A percentile compares a stretch with the other conserved stretches of the same genome.
Conservation (phyloP, 2,113 vertebrate species). For the Psittacara wagleri region DNA sequence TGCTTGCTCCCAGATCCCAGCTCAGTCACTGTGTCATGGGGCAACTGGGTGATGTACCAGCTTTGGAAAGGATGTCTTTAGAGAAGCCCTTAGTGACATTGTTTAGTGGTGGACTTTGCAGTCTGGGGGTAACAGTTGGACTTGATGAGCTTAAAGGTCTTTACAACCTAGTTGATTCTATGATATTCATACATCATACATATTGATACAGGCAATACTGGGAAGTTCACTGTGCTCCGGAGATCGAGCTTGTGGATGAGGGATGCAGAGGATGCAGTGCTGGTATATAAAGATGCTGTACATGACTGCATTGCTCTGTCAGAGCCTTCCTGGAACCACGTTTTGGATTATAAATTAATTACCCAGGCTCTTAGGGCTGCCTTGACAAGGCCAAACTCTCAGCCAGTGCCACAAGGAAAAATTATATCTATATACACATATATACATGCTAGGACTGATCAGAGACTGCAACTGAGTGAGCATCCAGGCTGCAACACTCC, state of each 20-base stretch:
- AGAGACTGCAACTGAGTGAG: not conserved
- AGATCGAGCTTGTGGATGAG: accelerated
- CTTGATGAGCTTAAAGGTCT: not conserved
- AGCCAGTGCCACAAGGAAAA: not conserved
- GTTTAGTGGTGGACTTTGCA: not conserved
- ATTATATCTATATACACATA: accelerated
- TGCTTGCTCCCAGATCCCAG: not conserved
- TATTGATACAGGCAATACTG: accelerated
- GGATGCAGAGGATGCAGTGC: not conserved
- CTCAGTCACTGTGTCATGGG: accelerated
- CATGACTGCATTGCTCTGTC: not conserved
- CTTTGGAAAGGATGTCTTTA: not conserved
- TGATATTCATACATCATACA: not conserved
- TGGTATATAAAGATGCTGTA: not conserved
- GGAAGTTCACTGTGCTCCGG: accelerated
- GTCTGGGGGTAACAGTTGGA: not conserved
- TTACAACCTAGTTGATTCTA: not conserved
- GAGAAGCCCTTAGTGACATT: not conserved
- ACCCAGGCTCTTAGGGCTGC: not conserved
- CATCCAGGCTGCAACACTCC: not conserved
- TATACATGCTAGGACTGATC: accelerated
- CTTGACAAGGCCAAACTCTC: not conserved
- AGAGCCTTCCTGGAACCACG: not conserved
- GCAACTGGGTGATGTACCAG: accelerated
- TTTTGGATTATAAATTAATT: not conserved